These are phyloP conservation scores for Azemiops feae DNA, from an alignment of 2,113 vertebrate genomes.

Conservation along the genomic window DNA sequence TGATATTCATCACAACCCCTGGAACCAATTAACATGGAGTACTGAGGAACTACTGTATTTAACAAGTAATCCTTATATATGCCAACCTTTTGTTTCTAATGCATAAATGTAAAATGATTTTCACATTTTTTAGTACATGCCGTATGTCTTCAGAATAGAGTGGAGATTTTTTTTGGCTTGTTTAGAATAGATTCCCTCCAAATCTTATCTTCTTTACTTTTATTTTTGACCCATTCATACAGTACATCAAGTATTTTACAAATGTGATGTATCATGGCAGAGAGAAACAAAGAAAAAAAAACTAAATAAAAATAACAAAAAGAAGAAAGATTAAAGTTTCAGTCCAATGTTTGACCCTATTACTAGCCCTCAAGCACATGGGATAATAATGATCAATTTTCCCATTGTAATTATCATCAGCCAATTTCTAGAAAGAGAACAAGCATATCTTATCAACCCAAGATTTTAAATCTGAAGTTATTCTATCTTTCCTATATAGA, in stretches of 20 bases:
- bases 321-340: background rate
- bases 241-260: background rate
- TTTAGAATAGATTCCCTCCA: background rate
- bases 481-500: background rate
- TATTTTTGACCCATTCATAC: background rate
- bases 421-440: background rate
- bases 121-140: background rate
- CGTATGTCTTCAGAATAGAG: background rate
- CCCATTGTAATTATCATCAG: background rate
- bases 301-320: background rate
- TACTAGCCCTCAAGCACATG: background rate
- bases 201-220: background rate
- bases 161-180: conserved; percentile 10
- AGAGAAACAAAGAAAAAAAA: background rate
- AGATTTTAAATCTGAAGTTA: background rate
- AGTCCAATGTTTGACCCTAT: background rate
- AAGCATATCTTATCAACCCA: background rate
- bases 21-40: background rate
- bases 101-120: background rate
- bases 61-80: background rate
- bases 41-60: background rate
- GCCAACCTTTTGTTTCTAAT: background rate
- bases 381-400: background rate
- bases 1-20: background rate
- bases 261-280: background rate